Conservation (phyloP, 2,797 vertebrate genomes). For the Chromis chromis region DNA sequence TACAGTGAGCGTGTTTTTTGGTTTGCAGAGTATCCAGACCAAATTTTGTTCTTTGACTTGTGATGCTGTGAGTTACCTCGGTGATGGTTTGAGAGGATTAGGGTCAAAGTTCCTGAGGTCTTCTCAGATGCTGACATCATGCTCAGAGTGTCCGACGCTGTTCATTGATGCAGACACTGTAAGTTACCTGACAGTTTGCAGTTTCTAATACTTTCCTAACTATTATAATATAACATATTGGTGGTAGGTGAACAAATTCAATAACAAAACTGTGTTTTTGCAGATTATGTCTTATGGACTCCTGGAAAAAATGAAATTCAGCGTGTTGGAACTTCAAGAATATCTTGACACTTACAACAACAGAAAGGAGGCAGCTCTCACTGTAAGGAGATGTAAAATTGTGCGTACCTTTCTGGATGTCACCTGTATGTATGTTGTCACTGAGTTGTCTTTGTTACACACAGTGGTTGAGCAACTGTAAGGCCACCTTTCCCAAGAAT, state of each 20-base stretch:
- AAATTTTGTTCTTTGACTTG: constrained; percentile 96
- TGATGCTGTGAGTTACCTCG: constrained; percentile 93
- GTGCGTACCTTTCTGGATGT: background rate
- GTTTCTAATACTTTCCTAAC: background rate
- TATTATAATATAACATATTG: background rate
- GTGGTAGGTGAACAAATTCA: constrained; percentile 8
- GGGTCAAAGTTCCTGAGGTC: constrained; percentile 95
- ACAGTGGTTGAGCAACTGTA: constrained; percentile 96
- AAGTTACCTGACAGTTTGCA: constrained; percentile 73
- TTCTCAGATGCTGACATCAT: constrained; percentile 94
- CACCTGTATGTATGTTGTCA: background rate
- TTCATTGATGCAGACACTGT: constrained; percentile 98
- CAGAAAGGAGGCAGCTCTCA: constrained; percentile 93
- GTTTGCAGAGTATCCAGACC: constrained; percentile 93
- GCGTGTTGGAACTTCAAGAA: constrained; percentile 96
- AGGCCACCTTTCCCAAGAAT: constrained; percentile 90
- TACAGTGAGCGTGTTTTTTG: constrained; percentile 25
- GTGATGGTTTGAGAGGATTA: constrained; percentile 92
- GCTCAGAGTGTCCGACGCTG: constrained; percentile 95
- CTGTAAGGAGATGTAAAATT: constrained; percentile 80
- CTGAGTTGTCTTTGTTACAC: constrained; percentile 20
- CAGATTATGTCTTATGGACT: constrained; percentile 95
- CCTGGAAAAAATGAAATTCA: constrained; percentile 98
- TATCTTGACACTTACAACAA: constrained; percentile 98
- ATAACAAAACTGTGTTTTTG: constrained; percentile 9